A percentile compares a stretch with the other conserved stretches of the same genome.
Conservation (phyloP, 2,888 invertebrate genomes). For the Syritta pipiens region DNA sequence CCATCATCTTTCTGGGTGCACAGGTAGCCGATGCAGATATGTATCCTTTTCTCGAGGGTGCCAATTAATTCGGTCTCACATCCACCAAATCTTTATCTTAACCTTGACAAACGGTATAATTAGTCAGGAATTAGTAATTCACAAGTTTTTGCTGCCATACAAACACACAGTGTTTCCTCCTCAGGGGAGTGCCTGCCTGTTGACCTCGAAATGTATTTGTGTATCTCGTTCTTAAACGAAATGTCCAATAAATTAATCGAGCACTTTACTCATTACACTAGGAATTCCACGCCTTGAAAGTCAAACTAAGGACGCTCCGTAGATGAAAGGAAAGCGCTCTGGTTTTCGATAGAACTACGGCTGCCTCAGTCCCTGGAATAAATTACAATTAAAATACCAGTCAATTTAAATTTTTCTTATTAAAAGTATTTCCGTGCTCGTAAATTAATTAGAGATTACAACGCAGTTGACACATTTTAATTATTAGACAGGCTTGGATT, state of each 20-base stretch:
- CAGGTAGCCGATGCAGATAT: constrained; percentile 31
- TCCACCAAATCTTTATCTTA: constrained; percentile 1
- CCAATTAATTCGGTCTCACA: constrained; percentile 47
- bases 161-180: neutral
- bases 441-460: constrained; percentile 64
- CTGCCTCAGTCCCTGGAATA: too few relatives aligned
- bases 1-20: neutral
- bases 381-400: constrained; percentile 51
- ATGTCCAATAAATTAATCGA: constrained; percentile 31
- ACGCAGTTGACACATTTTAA: constrained; percentile 48
- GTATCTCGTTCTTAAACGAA: neutral
- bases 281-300: constrained; percentile 9
- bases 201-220: too few relatives aligned
- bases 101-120: constrained; percentile 43
- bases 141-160: constrained; percentile 11
- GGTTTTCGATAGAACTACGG: too few relatives aligned
- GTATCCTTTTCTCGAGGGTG: constrained; percentile 17
- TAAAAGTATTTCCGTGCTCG: constrained; percentile 37
- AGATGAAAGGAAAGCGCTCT: neutral
- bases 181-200: neutral
- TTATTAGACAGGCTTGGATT: constrained; percentile 24
- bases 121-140: constrained; percentile 39
- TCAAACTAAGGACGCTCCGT: neutral
- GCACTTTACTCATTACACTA: neutral
- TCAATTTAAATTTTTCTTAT: constrained; percentile 39